A percentile compares a stretch with the other conserved stretches of the same genome.
Conservation (phyloP, 2,113 vertebrate genomes). For the Prunella fulvescens region DNA sequence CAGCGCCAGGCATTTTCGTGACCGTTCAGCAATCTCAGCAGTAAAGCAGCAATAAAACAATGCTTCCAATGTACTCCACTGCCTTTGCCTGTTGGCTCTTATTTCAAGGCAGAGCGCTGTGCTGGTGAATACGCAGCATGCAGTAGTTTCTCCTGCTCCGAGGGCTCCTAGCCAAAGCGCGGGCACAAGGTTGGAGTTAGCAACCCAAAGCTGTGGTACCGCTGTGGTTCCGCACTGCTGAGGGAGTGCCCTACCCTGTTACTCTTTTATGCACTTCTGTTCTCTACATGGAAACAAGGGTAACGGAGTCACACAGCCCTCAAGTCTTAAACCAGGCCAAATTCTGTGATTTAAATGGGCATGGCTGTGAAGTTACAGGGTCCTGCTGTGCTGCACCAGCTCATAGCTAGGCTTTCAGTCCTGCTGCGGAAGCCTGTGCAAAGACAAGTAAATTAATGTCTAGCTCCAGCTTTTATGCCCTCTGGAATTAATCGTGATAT, state of each 20-base stretch:
- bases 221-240: background rate
- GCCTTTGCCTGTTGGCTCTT: background rate
- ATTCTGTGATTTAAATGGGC: background rate
- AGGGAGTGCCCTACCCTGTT: background rate
- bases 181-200: background rate
- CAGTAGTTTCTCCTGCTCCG: background rate
- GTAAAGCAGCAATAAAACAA: constrained; percentile 24
- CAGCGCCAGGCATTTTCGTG: background rate
- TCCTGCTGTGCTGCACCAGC: background rate
- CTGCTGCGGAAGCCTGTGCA: accelerated
- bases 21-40: background rate
- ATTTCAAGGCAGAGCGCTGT: constrained; percentile 7
- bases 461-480: background rate
- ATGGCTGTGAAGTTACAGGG: background rate
- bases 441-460: background rate
- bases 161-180: background rate
- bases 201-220: background rate
- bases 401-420: background rate
- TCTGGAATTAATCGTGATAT: background rate
- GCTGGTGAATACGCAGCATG: accelerated
- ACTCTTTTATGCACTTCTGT: background rate
- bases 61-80: background rate
- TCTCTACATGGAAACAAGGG: background rate
- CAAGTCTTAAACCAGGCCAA: background rate
- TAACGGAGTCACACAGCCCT: background rate